Percentiles rank a stretch among this genome's conserved stretches.
These are phyloP conservation scores for Heliconius erato DNA, from an alignment of 2,888 invertebrate species.

Conservation along the genomic window DNA sequence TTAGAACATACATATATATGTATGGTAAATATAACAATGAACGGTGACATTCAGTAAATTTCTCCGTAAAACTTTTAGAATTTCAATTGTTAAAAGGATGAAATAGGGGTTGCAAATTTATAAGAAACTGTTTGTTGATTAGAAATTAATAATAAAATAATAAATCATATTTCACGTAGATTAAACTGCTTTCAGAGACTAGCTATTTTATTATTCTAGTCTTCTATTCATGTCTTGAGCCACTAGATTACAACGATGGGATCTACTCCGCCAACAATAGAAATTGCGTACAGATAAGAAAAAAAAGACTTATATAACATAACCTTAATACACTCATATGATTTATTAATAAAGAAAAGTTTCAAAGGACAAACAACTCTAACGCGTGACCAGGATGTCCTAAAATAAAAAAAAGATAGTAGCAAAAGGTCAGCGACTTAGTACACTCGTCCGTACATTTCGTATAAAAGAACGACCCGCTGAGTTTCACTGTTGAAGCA, in stretches of 20 bases:
- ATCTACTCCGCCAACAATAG: background rate
- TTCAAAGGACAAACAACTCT: conserved; percentile 9
- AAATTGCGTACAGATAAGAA: background rate
- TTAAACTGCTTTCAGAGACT: too few relatives aligned
- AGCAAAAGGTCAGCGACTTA: conserved; percentile 4
- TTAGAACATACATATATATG: background rate
- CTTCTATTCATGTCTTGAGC: too few relatives aligned
- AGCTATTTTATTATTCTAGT: too few relatives aligned
- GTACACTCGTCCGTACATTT: conserved; percentile 3
- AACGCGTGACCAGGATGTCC: conserved; percentile 1
- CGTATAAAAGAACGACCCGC: conserved; percentile 17
- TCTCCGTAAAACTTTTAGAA: too few relatives aligned
- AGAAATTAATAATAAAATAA: too few relatives aligned
- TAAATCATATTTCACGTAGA: too few relatives aligned
- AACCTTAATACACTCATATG: background rate
- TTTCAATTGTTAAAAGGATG: too few relatives aligned
- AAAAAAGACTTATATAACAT: background rate
- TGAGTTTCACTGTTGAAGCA: conserved; percentile 12
- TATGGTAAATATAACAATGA: background rate
- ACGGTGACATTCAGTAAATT: too few relatives aligned
- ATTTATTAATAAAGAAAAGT: conserved; percentile 10
- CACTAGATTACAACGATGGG: background rate
- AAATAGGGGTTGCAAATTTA: too few relatives aligned
- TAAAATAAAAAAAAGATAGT: background rate
- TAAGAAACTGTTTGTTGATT: too few relatives aligned